These are phyloP conservation scores for Mastomys natalensis DNA, from an alignment of 2,113 vertebrate genomes.

Conservation along the genomic window DNA sequence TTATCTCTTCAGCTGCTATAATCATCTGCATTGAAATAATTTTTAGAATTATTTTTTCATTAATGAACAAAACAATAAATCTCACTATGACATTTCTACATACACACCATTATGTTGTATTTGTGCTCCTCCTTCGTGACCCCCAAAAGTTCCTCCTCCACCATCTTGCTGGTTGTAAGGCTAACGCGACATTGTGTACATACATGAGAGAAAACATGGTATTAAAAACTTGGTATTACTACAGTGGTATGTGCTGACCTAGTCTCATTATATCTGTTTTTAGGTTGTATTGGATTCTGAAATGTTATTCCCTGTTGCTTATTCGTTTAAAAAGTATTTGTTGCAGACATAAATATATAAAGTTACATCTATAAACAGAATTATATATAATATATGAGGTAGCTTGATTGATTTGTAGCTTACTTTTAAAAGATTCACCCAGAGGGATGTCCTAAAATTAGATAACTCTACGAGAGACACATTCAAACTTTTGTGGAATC, in stretches of 20 bases:
- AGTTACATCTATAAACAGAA: neutral
- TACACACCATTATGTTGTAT: neutral
- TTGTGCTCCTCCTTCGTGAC: neutral
- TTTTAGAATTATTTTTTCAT: neutral
- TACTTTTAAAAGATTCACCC: neutral
- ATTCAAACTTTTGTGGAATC: neutral
- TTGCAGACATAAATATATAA: neutral
- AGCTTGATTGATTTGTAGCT: neutral
- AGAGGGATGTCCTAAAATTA: neutral
- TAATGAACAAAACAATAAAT: neutral
- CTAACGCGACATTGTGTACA: neutral
- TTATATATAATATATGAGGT: neutral
- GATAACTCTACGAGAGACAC: neutral
- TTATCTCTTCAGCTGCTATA: neutral
- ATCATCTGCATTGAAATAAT: neutral
- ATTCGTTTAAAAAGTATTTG: neutral
- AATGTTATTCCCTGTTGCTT: neutral
- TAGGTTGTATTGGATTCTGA: neutral
- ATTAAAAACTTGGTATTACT: neutral
- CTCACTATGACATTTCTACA: neutral
- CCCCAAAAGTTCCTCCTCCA: no score
- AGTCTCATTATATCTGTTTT: neutral
- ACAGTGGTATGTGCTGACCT: no score
- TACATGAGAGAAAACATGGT: neutral
- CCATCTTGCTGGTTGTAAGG: neutral